phyloP scores from a whole-genome alignment of 2,888 invertebrate species.

The Tenthredo amoena region DNA sequence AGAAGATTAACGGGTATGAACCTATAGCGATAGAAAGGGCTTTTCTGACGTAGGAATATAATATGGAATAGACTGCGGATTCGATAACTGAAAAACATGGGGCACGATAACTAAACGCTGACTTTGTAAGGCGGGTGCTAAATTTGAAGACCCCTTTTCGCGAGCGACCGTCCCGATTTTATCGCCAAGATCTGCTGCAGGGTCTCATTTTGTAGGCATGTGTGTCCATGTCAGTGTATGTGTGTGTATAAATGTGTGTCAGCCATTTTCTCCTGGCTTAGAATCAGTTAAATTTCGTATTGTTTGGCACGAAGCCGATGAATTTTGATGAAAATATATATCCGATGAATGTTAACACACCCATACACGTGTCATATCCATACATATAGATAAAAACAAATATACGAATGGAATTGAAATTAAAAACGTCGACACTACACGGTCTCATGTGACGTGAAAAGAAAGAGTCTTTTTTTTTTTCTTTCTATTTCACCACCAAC shows the following conservation, averaged over 20 bases:
- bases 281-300: not conserved
- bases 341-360: not conserved
- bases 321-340: not conserved
- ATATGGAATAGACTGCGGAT: constrained; percentile 27
- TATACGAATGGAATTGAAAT: not conserved
- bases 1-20: constrained; percentile 5
- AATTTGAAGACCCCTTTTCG: constrained; percentile 26
- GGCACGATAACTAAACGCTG: constrained; percentile 48
- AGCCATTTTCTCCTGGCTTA: not conserved
- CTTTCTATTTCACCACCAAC: not conserved
- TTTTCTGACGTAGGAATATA: not conserved
- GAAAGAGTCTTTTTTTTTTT: not conserved
- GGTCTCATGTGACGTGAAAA: not conserved
- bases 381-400: not conserved
- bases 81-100: constrained; percentile 42
- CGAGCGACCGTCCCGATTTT: constrained; percentile 13
- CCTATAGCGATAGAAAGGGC: not conserved
- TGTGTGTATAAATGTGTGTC: not conserved
- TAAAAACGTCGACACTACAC: not conserved
- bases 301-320: not conserved
- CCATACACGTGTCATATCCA: not conserved
- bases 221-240: not conserved
- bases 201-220: constrained; percentile 21
- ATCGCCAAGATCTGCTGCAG: constrained; percentile 28
- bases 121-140: constrained; percentile 37